Evolutionary conservation across 2,888 invertebrate species (phyloP).

Genomic region (Mylabris sibirica): DNA sequence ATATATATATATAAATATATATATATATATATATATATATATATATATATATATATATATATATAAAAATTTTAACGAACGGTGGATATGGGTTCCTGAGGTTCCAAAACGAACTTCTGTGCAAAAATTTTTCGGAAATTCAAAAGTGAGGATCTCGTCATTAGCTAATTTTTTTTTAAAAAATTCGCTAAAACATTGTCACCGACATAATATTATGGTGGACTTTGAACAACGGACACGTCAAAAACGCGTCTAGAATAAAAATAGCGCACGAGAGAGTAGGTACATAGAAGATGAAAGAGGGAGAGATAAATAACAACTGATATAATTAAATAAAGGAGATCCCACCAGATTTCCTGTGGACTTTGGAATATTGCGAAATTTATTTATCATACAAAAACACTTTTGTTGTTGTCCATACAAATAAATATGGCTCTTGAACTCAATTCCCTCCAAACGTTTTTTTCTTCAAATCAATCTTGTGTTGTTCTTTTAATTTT

Average conservation of each 20-base stretch:
- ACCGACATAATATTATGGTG: neutral
- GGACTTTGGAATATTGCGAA: constrained; percentile 15
- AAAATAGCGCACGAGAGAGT: constrained; percentile 20
- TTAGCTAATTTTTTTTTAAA: too few species aligned
- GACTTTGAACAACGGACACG: constrained; percentile 29
- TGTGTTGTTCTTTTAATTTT: too few species aligned
- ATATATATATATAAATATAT: too few species aligned
- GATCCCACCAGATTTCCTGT: constrained; percentile 25
- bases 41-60: too few species aligned
- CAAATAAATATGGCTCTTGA: neutral
- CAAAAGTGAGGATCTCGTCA: too few species aligned
- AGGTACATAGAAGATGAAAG: neutral
- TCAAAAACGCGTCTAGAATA: constrained; percentile 7
- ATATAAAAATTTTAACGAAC: too few species aligned
- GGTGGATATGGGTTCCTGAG: too few species aligned
- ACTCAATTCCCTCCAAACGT: neutral
- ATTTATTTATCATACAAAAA: neutral
- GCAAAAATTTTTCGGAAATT: too few species aligned
- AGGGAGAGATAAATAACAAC: neutral
- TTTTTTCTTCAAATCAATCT: too few species aligned
- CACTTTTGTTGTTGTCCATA: neutral
- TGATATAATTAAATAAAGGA: constrained; percentile 23
- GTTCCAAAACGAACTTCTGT: too few species aligned
- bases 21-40: too few species aligned
- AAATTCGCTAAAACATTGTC: neutral